Evolutionary conservation across 2,888 invertebrate genomes (phyloP).

Genomic region (Sphaerophoria taeniata): DNA sequence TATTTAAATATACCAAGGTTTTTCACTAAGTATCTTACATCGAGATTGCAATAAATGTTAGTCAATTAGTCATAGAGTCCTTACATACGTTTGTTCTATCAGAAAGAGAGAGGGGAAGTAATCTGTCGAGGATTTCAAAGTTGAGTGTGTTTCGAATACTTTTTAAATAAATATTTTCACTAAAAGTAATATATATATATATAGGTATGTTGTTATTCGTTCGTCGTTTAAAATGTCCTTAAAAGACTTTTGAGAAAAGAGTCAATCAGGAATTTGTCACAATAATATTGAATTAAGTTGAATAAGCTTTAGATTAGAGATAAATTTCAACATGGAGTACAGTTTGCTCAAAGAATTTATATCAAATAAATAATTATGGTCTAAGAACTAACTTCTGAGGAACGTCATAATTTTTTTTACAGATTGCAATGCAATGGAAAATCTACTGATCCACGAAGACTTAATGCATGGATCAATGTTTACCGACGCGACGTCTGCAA

Average conservation of each 20-base stretch:
- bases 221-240: slow-evolving; percentile 17
- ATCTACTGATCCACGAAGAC: slow-evolving; percentile 95
- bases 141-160: not conserved
- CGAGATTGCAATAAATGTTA: slow-evolving; percentile 51
- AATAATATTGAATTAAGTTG: too few relatives aligned
- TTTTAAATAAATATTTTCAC: not conserved
- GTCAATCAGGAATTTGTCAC: too few relatives aligned
- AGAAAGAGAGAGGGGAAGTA: not conserved
- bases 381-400: not conserved
- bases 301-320: too few relatives aligned
- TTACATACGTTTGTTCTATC: not conserved
- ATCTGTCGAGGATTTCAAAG: slow-evolving; percentile 35
- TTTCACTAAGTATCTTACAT: not conserved
- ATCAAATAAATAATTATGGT: not conserved
- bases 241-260: too few relatives aligned
- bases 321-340: too few relatives aligned
- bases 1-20: not conserved
- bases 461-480: slow-evolving; percentile 90
- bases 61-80: slow-evolving; percentile 16
- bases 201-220: too few relatives aligned
- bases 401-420: not conserved
- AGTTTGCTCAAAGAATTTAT: not conserved
- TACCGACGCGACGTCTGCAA: slow-evolving; percentile 93
- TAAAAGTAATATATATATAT: too few relatives aligned
- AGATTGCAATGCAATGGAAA: slow-evolving; percentile 99